These are phyloP conservation scores for Neomorphus geoffroyi DNA, from an alignment of 2,797 vertebrate genomes.

Conservation along the genomic window DNA sequence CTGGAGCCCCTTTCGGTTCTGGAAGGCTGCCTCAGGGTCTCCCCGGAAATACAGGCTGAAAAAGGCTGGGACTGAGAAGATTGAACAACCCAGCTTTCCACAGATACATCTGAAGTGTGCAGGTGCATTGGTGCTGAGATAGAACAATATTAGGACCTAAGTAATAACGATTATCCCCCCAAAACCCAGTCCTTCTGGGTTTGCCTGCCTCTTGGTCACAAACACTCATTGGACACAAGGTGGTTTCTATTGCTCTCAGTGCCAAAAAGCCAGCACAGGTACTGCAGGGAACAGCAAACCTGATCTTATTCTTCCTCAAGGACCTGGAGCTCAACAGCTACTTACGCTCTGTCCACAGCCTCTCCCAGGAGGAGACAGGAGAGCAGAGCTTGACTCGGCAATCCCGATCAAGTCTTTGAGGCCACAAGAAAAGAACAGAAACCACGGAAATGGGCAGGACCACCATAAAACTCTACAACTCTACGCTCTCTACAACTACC, in stretches of 20 bases:
- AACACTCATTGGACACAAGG: conserved; percentile 35
- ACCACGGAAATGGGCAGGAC: background rate
- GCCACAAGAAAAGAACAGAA: background rate
- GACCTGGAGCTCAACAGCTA: conserved; percentile 30
- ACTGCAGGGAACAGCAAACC: conserved; percentile 41
- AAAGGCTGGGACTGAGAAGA: background rate
- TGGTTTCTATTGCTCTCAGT: background rate
- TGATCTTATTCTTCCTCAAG: conserved; percentile 51
- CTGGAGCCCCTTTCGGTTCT: too few relatives aligned
- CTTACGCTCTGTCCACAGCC: conserved; percentile 33
- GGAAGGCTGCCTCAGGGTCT: too few relatives aligned
- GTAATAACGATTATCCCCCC: background rate
- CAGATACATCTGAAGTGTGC: background rate
- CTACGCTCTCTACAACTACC: too few relatives aligned
- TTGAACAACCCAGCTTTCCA: background rate
- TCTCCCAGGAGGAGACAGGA: conserved; percentile 1
- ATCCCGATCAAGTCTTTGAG: background rate
- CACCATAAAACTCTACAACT: too few relatives aligned
- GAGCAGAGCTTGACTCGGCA: background rate
- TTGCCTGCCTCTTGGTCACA: conserved; percentile 8
- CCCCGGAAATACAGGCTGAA: background rate
- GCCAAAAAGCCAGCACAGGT: conserved; percentile 6
- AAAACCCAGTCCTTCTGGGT: background rate
- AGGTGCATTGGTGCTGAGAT: rapidly evolving
- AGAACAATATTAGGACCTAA: background rate